Evolutionary conservation across 2,797 vertebrate species (phyloP).

Genomic region (Danionella dracula): DNA sequence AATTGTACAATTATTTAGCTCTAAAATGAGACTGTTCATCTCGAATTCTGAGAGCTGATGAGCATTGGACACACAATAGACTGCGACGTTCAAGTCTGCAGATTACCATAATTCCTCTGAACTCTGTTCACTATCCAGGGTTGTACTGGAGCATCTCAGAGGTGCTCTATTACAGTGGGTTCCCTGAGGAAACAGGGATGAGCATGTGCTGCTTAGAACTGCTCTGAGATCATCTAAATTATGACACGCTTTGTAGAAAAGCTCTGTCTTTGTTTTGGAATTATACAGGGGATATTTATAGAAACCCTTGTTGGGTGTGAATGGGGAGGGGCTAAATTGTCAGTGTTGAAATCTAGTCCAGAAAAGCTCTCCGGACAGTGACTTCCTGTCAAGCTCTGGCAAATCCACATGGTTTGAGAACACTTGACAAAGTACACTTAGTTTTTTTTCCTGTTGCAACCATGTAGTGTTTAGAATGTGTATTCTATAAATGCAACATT

Average conservation of each 20-base stretch:
- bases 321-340: slow-evolving; percentile 26
- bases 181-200: slow-evolving; percentile 44
- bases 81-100: slow-evolving; percentile 17
- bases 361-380: slow-evolving; percentile 1
- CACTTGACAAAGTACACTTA: too few relatives aligned
- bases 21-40: too few relatives aligned
- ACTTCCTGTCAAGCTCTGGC: neutral
- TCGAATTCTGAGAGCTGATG: neutral
- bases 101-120: slow-evolving; percentile 51
- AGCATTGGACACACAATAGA: slow-evolving; percentile 34
- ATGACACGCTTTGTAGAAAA: slow-evolving; percentile 52
- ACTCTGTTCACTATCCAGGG: too few relatives aligned
- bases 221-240: slow-evolving; percentile 55
- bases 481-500: too few relatives aligned
- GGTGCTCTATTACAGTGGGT: slow-evolving; percentile 60
- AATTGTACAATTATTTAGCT: too few relatives aligned
- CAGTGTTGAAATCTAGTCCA: neutral
- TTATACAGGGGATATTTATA: slow-evolving; percentile 53
- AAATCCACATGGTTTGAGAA: neutral
- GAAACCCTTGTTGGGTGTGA: slow-evolving; percentile 51
- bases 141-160: too few relatives aligned
- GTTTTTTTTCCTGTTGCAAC: too few relatives aligned
- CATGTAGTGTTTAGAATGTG: too few relatives aligned
- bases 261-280: slow-evolving; percentile 50
- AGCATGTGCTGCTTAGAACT: slow-evolving; percentile 54